Percentiles rank a stretch among this genome's conserved stretches.
Evolutionary conservation across 1,140 invertebrate genomes (phyloP).

Genomic region (Chlorops oryzae): DNA sequence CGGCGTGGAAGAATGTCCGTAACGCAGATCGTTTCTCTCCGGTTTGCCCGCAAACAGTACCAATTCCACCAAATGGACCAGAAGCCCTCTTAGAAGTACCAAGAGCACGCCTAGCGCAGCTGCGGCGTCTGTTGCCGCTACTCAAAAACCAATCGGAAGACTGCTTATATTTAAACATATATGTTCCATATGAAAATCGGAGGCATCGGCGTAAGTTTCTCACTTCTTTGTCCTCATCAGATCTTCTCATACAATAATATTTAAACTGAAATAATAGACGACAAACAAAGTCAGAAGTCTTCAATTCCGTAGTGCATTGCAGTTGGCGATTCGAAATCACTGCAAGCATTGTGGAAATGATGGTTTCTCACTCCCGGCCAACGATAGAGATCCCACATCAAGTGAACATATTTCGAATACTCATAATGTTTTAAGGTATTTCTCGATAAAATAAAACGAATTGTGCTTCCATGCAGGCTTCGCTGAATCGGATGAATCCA

Average conservation of each 20-base stretch:
- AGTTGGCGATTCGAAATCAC: conserved; percentile 64
- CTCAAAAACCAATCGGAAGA: conserved; percentile 91
- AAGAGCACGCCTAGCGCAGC: conserved; percentile 68
- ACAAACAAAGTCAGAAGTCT: conserved; percentile 45
- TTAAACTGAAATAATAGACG: not conserved
- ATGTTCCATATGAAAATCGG: conserved; percentile 62
- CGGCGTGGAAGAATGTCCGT: conserved; percentile 76
- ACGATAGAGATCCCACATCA: not conserved
- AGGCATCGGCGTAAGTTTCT: conserved; percentile 44
- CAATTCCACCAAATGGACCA: conserved; percentile 61
- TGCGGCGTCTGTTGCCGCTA: conserved; percentile 73
- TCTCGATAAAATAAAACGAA: too few relatives aligned
- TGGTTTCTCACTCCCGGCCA: conserved; percentile 49
- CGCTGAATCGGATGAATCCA: conserved; percentile 1
- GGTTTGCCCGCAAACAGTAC: conserved; percentile 83
- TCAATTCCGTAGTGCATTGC: conserved; percentile 94
- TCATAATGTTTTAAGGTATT: too few relatives aligned
- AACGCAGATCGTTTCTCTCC: conserved; percentile 74
- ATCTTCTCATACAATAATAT: not conserved
- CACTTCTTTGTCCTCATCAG: too few relatives aligned
- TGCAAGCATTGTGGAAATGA: conserved; percentile 89
- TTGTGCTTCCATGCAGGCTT: conserved; percentile 7
- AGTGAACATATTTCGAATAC: not conserved
- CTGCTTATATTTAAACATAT: conserved; percentile 94
- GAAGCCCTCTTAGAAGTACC: conserved; percentile 72